A percentile compares a stretch with the other conserved stretches of the same genome.
These are phyloP conservation scores for Platysteira castanea DNA, from an alignment of 2,113 vertebrate species.

Conservation along the genomic window DNA sequence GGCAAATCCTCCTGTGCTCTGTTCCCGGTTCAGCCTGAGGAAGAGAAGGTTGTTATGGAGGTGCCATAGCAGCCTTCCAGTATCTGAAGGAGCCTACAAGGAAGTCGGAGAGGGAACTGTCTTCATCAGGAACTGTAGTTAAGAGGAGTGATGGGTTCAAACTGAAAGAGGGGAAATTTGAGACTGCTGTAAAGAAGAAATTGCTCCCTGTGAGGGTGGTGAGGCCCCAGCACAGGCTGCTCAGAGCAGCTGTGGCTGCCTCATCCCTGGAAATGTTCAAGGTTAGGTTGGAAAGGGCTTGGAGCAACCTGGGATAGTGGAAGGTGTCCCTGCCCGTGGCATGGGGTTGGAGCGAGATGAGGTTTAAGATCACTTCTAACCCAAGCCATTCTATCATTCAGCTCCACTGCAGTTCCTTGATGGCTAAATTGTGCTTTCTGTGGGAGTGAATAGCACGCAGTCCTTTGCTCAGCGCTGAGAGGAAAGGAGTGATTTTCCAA, in stretches of 20 bases:
- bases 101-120: not conserved
- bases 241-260: not conserved
- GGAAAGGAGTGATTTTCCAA: not conserved
- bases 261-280: not conserved
- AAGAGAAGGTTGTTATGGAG: not conserved
- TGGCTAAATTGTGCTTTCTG: not conserved
- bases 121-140: not conserved
- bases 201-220: not conserved
- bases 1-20: not conserved
- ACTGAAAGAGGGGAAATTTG: not conserved
- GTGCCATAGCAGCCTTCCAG: not conserved
- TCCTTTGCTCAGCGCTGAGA: not conserved
- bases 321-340: not conserved
- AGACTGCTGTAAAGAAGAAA: not conserved
- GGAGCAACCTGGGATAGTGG: not conserved
- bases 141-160: not conserved
- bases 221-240: not conserved
- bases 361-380: not conserved
- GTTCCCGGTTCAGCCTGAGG: not conserved
- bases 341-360: rapidly evolving
- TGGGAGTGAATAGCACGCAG: not conserved
- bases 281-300: not conserved
- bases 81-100: not conserved
- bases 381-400: not conserved
- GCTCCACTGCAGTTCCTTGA: not conserved